Conservation (phyloP, 2,797 vertebrate species). For the Enoplosus armatus region DNA sequence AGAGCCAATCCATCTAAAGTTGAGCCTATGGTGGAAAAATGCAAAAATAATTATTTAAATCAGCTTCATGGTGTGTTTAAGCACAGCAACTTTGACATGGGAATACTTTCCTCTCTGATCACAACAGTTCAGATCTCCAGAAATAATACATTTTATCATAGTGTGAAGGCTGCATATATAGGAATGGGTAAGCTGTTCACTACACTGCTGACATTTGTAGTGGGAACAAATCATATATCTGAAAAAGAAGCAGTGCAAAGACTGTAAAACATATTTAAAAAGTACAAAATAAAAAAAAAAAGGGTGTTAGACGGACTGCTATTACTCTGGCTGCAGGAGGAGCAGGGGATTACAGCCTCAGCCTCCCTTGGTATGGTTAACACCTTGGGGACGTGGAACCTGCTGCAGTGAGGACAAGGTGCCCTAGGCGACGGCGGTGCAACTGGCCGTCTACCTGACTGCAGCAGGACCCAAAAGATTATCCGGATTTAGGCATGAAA, state of each 20-base stretch:
- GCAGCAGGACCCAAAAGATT: slow-evolving; percentile 14
- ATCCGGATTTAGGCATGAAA: slow-evolving; percentile 27
- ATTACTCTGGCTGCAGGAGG: not conserved
- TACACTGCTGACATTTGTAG: not conserved
- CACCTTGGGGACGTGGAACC: slow-evolving; percentile 25
- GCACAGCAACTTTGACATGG: slow-evolving; percentile 42
- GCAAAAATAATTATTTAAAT: slow-evolving; percentile 20
- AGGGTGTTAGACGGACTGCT: not conserved
- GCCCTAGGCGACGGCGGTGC: slow-evolving; percentile 1
- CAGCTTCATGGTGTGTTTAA: slow-evolving; percentile 31
- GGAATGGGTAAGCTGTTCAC: not conserved
- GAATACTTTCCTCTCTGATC: slow-evolving; percentile 21
- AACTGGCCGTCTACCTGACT: slow-evolving; percentile 14
- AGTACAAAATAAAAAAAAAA: no score
- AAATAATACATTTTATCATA: not conserved
- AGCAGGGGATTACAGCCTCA: slow-evolving; percentile 29
- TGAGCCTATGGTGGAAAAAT: slow-evolving; percentile 13
- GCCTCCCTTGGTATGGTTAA: slow-evolving; percentile 1
- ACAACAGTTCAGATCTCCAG: slow-evolving; percentile 5
- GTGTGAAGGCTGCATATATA: not conserved
- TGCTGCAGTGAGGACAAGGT: slow-evolving; percentile 18
- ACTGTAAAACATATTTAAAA: slow-evolving; percentile 19
- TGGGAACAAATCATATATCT: not conserved
- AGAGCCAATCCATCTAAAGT: slow-evolving; percentile 32
- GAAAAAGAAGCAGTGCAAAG: not conserved